phyloP scores from a whole-genome alignment of 2,113 vertebrate genomes.

The Syrmaticus mikado region DNA sequence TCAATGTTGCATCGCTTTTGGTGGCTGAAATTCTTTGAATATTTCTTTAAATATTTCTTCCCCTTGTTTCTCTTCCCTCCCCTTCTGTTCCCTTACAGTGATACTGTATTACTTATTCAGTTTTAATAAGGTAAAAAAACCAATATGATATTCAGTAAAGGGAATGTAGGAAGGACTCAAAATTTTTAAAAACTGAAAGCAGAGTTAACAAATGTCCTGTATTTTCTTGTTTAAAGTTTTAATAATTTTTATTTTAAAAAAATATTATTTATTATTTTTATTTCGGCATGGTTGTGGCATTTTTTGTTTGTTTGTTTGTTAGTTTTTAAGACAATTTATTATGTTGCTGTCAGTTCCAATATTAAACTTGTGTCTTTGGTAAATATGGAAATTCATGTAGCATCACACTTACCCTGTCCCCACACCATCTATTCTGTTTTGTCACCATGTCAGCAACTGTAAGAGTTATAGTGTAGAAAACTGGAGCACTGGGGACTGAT shows the following conservation, averaged over 20 bases:
- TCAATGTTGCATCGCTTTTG: not conserved
- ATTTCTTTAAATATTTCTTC: not conserved
- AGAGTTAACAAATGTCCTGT: rapidly evolving
- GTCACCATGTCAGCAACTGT: not conserved
- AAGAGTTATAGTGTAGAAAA: not conserved
- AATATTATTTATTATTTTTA: not conserved
- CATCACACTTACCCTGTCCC: not conserved
- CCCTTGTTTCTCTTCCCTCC: not conserved
- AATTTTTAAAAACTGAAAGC: not conserved
- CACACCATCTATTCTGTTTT: not conserved
- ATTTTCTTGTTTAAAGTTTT: not conserved
- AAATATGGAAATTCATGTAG: not conserved
- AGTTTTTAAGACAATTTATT: not conserved
- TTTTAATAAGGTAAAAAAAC: not conserved
- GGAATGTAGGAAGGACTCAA: not conserved
- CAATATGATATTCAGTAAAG: not conserved
- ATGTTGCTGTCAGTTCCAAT: not conserved
- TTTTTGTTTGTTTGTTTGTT: not conserved
- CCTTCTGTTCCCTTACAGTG: not conserved
- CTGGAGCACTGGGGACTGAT: not conserved
- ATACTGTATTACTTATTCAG: not conserved
- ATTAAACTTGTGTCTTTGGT: not conserved
- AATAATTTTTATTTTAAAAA: not conserved
- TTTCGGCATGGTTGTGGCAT: not conserved
- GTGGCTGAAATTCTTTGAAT: not conserved